A percentile compares a stretch with the other conserved stretches of the same genome.
Evolutionary conservation across 1,140 invertebrate genomes (phyloP).

Genomic region (Saxidomus purpurata): DNA sequence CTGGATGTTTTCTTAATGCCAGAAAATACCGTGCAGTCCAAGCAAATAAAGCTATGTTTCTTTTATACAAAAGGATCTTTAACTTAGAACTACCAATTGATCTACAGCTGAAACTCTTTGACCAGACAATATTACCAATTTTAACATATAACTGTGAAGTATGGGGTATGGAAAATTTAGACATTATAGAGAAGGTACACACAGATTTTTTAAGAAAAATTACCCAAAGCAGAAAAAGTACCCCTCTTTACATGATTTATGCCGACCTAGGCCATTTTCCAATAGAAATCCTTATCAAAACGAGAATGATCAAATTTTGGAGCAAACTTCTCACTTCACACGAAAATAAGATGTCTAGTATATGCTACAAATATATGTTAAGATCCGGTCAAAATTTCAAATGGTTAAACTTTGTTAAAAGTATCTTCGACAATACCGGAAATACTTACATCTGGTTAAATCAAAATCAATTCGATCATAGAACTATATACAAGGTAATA

Average conservation of each 20-base stretch:
- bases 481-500: not conserved
- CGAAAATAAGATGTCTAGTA: not conserved
- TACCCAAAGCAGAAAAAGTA: not conserved
- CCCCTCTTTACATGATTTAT: conserved; percentile 9
- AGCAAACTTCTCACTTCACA: not conserved
- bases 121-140: conserved; percentile 21
- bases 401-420: not conserved
- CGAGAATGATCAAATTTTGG: conserved; percentile 36
- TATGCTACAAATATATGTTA: conserved; percentile 24
- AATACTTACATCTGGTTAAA: conserved; percentile 26
- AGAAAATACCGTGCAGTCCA: not conserved
- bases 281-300: not conserved
- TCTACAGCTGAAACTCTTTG: conserved; percentile 28
- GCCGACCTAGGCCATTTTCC: conserved; percentile 28
- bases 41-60: conserved; percentile 35
- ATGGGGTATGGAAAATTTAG: too few relatives aligned
- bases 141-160: too few relatives aligned
- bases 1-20: not conserved
- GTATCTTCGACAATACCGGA: conserved; percentile 10
- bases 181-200: too few relatives aligned
- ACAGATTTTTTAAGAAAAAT: conserved; percentile 24
- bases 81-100: conserved; percentile 27
- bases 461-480: conserved; percentile 4
- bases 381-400: not conserved
- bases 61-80: not conserved